Conservation (phyloP, 1,140 invertebrate genomes). For the Drosophila asahinai region DNA sequence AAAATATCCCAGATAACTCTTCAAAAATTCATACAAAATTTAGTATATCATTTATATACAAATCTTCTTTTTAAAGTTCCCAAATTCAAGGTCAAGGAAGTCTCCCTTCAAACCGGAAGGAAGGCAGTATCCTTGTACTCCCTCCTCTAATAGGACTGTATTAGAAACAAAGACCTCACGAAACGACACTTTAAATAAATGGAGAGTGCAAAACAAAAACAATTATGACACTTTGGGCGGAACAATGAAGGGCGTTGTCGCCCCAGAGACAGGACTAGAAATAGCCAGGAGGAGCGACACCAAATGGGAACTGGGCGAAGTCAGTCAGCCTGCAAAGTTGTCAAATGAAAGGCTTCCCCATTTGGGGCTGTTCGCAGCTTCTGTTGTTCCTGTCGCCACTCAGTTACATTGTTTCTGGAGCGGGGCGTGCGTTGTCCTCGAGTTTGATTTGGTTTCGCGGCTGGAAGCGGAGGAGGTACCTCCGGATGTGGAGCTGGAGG, state of each 20-base stretch:
- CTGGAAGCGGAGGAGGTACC: slow-evolving; percentile 5
- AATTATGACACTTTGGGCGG: slow-evolving; percentile 44
- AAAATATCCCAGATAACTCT: not conserved
- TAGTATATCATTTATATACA: not conserved
- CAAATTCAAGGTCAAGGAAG: not conserved
- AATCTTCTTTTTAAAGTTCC: not conserved
- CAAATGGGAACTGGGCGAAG: slow-evolving; percentile 15
- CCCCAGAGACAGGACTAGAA: slow-evolving; percentile 20
- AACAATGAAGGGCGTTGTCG: slow-evolving; percentile 34
- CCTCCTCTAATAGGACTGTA: not conserved
- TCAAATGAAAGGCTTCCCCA: slow-evolving; percentile 45
- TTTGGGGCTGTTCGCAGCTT: slow-evolving; percentile 37
- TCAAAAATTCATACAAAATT: not conserved
- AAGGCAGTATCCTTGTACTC: not conserved
- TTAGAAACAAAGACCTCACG: slow-evolving; percentile 39
- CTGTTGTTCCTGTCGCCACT: slow-evolving; percentile 43
- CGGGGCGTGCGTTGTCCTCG: slow-evolving; percentile 47
- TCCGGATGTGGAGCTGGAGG: slow-evolving; percentile 5
- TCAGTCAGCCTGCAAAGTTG: slow-evolving; percentile 27
- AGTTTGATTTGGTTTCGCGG: slow-evolving; percentile 57
- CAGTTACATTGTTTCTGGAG: slow-evolving; percentile 56
- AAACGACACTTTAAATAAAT: slow-evolving; percentile 41
- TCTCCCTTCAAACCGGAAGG: too few species aligned
- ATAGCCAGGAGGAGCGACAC: slow-evolving; percentile 17
- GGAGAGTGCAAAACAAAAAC: slow-evolving; percentile 45